Percentiles rank a stretch among this genome's conserved stretches.
Evolutionary conservation across 2,113 vertebrate genomes (phyloP).

Genomic region (Sinocyclocheilus anophthalmus): DNA sequence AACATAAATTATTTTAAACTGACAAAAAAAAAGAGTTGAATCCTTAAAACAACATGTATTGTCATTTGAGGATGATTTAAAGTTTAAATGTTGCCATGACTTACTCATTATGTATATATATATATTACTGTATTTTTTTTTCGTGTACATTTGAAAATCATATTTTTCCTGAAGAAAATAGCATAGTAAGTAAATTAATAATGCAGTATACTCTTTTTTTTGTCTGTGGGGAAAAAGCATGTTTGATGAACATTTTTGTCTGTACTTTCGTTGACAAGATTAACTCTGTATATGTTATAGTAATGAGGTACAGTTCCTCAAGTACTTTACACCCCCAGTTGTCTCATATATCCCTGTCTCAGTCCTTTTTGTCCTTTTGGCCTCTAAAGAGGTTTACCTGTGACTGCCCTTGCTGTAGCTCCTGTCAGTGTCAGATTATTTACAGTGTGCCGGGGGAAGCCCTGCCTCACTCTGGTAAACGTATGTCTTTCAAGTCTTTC

Average conservation of each 20-base stretch:
- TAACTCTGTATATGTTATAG: background rate
- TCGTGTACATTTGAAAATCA: background rate
- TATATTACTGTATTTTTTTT: too few species aligned
- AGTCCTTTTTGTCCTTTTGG: slow-evolving; percentile 56
- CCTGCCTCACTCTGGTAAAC: slow-evolving; percentile 66
- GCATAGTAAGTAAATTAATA: background rate
- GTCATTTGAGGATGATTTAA: too few species aligned
- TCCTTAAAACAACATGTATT: too few species aligned
- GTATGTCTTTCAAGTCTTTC: slow-evolving; percentile 66
- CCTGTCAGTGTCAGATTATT: slow-evolving; percentile 67
- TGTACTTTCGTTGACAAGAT: background rate
- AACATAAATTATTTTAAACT: too few species aligned
- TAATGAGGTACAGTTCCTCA: background rate
- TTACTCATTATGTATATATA: too few species aligned
- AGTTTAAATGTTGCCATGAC: too few species aligned
- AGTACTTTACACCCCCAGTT: background rate
- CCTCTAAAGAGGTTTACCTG: slow-evolving; percentile 52
- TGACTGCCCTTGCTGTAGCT: background rate
- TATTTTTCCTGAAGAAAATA: background rate
- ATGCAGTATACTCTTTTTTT: background rate
- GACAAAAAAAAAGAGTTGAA: too few species aligned
- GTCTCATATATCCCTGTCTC: slow-evolving; percentile 20
- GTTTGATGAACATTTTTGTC: background rate
- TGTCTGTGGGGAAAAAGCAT: background rate
- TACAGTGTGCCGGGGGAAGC: slow-evolving; percentile 62